These are phyloP conservation scores for Drosophila repletoides DNA, from an alignment of 1,140 invertebrate genomes.

Conservation along the genomic window DNA sequence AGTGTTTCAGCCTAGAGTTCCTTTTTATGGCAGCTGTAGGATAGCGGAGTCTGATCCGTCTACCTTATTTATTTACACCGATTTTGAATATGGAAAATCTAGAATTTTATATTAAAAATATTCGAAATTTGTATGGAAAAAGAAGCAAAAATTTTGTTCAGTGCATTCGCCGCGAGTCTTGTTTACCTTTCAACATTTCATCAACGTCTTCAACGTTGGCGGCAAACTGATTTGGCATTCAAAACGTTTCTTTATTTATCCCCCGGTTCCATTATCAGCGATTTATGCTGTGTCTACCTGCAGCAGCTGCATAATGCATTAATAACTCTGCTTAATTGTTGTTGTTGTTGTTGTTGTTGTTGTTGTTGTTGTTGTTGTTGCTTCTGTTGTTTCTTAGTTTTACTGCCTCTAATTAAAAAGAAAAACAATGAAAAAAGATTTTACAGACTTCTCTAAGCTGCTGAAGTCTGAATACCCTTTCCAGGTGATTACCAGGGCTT, in stretches of 20 bases:
- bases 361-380: constrained; percentile 12
- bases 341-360: constrained; percentile 12
- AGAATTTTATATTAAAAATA: too few species aligned
- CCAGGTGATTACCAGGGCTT: too few species aligned
- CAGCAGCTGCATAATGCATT: constrained; percentile 63
- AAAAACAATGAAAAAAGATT: too few species aligned
- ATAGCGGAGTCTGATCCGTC: too few species aligned
- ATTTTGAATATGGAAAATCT: too few species aligned
- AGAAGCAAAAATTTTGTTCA: too few species aligned
- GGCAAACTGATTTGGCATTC: constrained; percentile 67
- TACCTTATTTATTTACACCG: too few species aligned
- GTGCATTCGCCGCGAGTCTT: neutral
- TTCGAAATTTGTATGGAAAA: too few species aligned
- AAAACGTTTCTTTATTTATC: constrained; percentile 53
- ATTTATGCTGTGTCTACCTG: constrained; percentile 57
- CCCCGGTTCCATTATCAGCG: constrained; percentile 48
- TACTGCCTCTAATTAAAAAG: constrained; percentile 36
- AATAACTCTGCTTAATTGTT: constrained; percentile 27
- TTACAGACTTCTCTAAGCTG: too few species aligned
- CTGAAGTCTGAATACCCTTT: too few species aligned
- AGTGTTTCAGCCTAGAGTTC: too few species aligned
- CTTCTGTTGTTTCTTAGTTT: constrained; percentile 12
- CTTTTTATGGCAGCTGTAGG: too few species aligned
- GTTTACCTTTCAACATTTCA: neutral
- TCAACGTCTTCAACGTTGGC: constrained; percentile 21